Percentiles rank a stretch among this genome's conserved stretches.
Conservation (phyloP, 1,140 invertebrate genomes). For the Yoshiicerus persimilis region DNA sequence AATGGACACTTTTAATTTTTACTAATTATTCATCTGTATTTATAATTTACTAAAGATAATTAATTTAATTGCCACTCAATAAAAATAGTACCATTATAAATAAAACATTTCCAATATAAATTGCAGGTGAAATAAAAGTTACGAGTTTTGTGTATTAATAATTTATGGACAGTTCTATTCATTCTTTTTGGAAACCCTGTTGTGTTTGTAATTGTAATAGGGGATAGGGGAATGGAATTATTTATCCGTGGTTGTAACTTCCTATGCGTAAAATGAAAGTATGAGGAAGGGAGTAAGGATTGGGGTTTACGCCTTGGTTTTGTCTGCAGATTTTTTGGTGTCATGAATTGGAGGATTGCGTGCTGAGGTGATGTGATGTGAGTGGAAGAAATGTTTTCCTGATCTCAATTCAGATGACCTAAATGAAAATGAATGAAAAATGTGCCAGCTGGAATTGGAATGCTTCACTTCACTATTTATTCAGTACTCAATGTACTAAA, state of each 20-base stretch:
- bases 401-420: conserved; percentile 43
- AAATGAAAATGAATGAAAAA: conserved; percentile 38
- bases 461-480: background rate
- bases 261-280: background rate
- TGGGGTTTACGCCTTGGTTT: background rate
- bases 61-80: too few relatives aligned
- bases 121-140: too few relatives aligned
- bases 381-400: conserved; percentile 23
- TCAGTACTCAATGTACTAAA: too few relatives aligned
- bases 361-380: background rate
- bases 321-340: background rate
- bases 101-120: too few relatives aligned
- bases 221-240: background rate
- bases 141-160: too few relatives aligned
- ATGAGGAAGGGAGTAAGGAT: background rate
- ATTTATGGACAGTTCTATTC: background rate
- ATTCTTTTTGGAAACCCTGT: background rate
- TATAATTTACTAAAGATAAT: too few relatives aligned
- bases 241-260: background rate
- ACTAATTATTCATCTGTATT: too few relatives aligned
- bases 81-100: too few relatives aligned
- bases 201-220: background rate
- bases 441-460: conserved; percentile 28
- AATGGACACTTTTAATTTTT: too few relatives aligned
- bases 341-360: conserved; percentile 32